Conservation (phyloP, 2,888 invertebrate genomes). For the Lithophane socia region DNA sequence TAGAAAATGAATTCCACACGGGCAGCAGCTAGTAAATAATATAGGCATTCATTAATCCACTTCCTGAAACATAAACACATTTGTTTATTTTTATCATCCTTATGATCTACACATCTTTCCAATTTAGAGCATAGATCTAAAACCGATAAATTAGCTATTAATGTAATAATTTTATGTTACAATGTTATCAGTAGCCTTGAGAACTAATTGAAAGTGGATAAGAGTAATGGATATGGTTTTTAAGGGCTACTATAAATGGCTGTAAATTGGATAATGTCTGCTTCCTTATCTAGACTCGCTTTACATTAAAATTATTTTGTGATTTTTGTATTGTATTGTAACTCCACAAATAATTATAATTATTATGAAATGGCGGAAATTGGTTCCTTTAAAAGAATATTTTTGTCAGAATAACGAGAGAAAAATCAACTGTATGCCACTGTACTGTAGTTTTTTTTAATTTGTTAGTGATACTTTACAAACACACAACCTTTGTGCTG, state of each 20-base stretch:
- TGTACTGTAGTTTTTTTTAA: not conserved
- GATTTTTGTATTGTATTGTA: not conserved
- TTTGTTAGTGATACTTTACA: not conserved
- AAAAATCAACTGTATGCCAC: not conserved
- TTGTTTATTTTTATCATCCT: slow-evolving; percentile 37
- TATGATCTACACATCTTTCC: slow-evolving; percentile 58
- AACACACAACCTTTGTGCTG: not conserved
- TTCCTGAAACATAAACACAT: slow-evolving; percentile 6
- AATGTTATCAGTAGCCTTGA: slow-evolving; percentile 74
- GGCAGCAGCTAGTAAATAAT: not conserved
- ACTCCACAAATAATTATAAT: not conserved
- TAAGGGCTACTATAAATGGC: slow-evolving; percentile 36
- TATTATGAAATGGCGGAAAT: not conserved
- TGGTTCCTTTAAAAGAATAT: not conserved
- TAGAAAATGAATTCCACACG: too few relatives aligned
- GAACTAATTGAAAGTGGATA: slow-evolving; percentile 76
- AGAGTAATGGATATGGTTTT: slow-evolving; percentile 67
- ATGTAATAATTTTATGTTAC: slow-evolving; percentile 39
- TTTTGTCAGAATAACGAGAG: not conserved
- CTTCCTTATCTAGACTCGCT: slow-evolving; percentile 18
- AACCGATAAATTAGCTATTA: slow-evolving; percentile 52
- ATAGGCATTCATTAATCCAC: not conserved
- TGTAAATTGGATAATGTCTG: slow-evolving; percentile 14
- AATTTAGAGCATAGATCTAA: slow-evolving; percentile 53
- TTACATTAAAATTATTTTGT: not conserved